These are phyloP conservation scores for Spisula subtruncata DNA, from an alignment of 2,888 invertebrate genomes.

Conservation along the genomic window DNA sequence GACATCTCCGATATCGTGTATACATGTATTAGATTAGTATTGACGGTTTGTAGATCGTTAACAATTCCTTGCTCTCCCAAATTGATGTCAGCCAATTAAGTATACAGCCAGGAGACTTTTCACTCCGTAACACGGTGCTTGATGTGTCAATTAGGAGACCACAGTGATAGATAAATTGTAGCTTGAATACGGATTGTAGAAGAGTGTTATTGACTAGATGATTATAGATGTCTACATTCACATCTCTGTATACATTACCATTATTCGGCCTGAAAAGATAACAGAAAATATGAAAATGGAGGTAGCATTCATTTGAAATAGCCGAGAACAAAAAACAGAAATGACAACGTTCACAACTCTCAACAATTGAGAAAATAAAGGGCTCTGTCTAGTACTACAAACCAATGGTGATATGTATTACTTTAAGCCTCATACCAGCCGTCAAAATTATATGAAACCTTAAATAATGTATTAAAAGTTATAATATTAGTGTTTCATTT, in stretches of 20 bases:
- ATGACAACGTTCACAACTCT: too few species aligned
- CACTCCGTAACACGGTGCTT: background rate
- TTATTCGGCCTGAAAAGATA: too few species aligned
- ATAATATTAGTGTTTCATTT: too few species aligned
- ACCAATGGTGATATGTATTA: too few species aligned
- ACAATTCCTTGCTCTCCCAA: background rate
- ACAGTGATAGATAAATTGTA: background rate
- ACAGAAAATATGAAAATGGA: too few species aligned
- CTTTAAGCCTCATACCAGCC: too few species aligned
- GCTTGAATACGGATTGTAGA: background rate
- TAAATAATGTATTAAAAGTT: too few species aligned
- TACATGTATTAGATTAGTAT: slow-evolving; percentile 9
- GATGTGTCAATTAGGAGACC: background rate
- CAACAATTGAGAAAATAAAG: too few species aligned
- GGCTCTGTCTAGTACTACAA: too few species aligned
- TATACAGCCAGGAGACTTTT: background rate
- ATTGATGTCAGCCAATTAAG: background rate
- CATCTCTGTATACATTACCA: background rate
- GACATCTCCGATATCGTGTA: background rate
- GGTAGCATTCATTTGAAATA: too few species aligned
- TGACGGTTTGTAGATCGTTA: background rate
- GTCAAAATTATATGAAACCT: too few species aligned
- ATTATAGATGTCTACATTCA: background rate
- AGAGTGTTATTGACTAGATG: background rate
- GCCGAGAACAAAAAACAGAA: too few species aligned